phyloP scores from a whole-genome alignment of 2,113 vertebrate species.

The Litocranius walleri region DNA sequence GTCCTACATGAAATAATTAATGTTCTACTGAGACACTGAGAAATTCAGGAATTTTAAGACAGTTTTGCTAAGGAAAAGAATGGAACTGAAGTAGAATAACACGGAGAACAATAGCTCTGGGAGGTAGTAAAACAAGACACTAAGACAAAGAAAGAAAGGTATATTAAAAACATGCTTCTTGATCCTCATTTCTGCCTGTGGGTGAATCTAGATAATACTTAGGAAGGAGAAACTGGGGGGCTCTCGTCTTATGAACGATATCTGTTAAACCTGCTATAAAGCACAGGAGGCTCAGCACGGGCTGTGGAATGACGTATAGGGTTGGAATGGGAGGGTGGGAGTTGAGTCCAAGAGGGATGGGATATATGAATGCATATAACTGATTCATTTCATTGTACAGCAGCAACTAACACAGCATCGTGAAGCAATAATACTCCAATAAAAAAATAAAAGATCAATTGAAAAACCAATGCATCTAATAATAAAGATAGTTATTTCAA shows the following conservation, averaged over 20 bases:
- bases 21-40: neutral
- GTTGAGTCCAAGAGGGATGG: neutral
- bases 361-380: neutral
- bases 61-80: neutral
- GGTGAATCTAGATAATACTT: neutral
- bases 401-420: neutral
- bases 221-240: rapidly evolving
- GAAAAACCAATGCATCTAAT: neutral
- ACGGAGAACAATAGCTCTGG: neutral
- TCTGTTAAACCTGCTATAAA: neutral
- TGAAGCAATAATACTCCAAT: neutral
- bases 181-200: neutral
- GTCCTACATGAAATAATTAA: neutral
- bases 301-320: neutral
- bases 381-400: neutral
- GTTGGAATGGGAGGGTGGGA: neutral
- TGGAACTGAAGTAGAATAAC: neutral
- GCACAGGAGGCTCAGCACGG: neutral
- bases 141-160: neutral
- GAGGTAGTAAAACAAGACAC: neutral
- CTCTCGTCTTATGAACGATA: neutral
- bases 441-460: neutral
- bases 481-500: neutral
- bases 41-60: neutral
- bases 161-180: neutral